These are phyloP conservation scores for Hypomecis atomaria DNA, from an alignment of 2,888 invertebrate species.

Conservation along the genomic window DNA sequence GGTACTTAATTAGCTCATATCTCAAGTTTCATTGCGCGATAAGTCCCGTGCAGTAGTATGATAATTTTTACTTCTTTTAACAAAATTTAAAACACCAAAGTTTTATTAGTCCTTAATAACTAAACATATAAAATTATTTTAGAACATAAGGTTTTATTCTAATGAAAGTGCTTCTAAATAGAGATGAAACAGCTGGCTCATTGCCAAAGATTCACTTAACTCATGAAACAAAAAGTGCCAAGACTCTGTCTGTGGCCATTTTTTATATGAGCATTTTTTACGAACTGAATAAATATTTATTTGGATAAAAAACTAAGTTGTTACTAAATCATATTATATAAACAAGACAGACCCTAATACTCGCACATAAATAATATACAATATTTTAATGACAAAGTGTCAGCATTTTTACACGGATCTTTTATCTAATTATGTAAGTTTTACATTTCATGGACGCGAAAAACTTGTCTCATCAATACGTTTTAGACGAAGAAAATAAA, in stretches of 20 bases:
- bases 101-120: not conserved
- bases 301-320: too few relatives aligned
- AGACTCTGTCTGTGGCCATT: slow-evolving; percentile 23
- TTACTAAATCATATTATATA: too few relatives aligned
- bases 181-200: slow-evolving; percentile 57
- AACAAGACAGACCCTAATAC: too few relatives aligned
- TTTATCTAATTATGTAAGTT: not conserved
- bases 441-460: not conserved
- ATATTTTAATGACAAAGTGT: too few relatives aligned
- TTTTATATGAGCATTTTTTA: not conserved
- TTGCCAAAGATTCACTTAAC: slow-evolving; percentile 58
- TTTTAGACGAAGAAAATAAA: slow-evolving; percentile 3
- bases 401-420: too few relatives aligned
- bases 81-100: too few relatives aligned
- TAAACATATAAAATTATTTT: not conserved
- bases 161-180: slow-evolving; percentile 3
- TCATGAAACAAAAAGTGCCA: slow-evolving; percentile 46
- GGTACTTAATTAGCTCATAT: too few relatives aligned
- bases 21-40: too few relatives aligned
- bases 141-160: not conserved
- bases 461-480: slow-evolving; percentile 5
- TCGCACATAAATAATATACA: too few relatives aligned
- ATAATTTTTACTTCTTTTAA: too few relatives aligned
- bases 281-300: too few relatives aligned
- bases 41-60: too few relatives aligned